Evolutionary conservation across 2,113 vertebrate genomes (phyloP), one percentile per base, ranked within the genome.

Genomic region (Ochotona princeps): DNA sequence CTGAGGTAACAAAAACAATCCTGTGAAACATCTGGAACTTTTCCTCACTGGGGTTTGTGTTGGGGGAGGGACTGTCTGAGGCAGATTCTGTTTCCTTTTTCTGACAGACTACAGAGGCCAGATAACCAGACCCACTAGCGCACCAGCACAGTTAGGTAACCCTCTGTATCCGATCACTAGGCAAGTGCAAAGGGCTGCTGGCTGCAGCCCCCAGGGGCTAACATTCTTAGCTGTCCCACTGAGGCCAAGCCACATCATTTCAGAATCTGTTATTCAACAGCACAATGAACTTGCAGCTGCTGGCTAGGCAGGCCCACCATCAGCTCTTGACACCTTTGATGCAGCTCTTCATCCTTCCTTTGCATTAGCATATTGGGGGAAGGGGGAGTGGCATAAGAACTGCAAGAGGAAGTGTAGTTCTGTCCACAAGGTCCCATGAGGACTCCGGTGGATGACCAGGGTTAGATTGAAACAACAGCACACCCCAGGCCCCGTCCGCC

Each of bases 401-500:
- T 72, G 72, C 73, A 96, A 95, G 87, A 95, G 96, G 97, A 96
- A 97, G 93, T 95, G 95, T 96, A 69, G 25, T 32, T 74, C 84
- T 95, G 90, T 96, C 96, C 90, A 87, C 74, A 87, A 69, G 94
- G 96, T 95, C 96, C 95, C 93, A n/a, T 15, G 10, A 25, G 23
- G 35, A 30, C 86, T 95, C 95, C 44, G 28, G 57, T 97, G 98
- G 98, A 98, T 97, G 98, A 98, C 90, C 93, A 98, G 97, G 97
- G 97, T 97, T 93, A 94, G 11, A 65, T 73, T 97, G 96, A 95
- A 97, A 97, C 97, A 98, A 98, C 97, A 97, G 97, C 90, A 94
- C 76, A 83, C 76, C 86, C 97, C 96, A 66, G 94, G 85, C 13
- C 4, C 92, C 79, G 28, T 90, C 28, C 30, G 15, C 96, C 92